Conservation (phyloP, 2,113 vertebrate genomes). For the Peromyscus leucopus region DNA sequence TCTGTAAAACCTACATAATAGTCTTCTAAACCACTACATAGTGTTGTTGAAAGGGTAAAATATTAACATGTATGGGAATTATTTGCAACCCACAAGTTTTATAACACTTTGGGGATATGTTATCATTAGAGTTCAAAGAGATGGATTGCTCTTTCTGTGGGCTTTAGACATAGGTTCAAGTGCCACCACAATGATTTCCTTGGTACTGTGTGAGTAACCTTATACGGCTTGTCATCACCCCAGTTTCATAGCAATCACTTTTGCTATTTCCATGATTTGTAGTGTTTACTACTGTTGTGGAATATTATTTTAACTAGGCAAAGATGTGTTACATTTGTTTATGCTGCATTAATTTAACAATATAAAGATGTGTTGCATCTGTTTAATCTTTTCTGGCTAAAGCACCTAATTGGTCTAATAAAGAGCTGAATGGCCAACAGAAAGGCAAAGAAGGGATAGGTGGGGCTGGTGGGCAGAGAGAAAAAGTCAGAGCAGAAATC, state of each 20-base stretch:
- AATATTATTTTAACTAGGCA: neutral
- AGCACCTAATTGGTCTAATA: neutral
- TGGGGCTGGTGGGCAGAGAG: neutral
- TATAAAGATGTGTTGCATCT: neutral
- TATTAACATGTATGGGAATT: neutral
- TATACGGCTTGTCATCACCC: neutral
- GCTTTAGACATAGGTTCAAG: neutral
- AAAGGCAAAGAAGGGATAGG: neutral
- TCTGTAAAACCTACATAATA: neutral
- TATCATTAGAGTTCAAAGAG: neutral
- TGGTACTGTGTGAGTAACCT: accelerated
- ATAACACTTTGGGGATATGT: neutral
- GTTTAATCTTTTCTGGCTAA: neutral
- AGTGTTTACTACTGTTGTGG: neutral
- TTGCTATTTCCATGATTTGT: neutral
- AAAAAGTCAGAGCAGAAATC: neutral
- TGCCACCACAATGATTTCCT: neutral
- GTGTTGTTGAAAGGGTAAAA: neutral
- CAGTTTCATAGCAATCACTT: neutral
- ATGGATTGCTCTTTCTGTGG: neutral
- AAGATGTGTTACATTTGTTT: neutral
- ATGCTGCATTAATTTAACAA: neutral
- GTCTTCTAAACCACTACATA: neutral
- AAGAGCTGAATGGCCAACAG: neutral
- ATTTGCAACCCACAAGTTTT: neutral